A percentile compares a stretch with the other conserved stretches of the same genome.
phyloP scores from a whole-genome alignment of 2,797 vertebrate species.

The Limnodromus scolopaceus region DNA sequence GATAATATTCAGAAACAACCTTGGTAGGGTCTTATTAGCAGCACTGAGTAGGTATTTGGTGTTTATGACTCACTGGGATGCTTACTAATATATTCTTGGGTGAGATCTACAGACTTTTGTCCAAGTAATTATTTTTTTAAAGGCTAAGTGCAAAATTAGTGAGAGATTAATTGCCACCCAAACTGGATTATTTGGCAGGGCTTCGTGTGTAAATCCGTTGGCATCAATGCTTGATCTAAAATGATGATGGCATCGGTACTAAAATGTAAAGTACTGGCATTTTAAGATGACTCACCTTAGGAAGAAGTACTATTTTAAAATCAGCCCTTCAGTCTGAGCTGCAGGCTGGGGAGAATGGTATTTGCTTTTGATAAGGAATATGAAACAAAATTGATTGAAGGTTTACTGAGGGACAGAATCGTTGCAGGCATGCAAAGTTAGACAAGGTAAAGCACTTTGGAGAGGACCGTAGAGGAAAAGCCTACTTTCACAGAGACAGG shows the following conservation, averaged over 20 bases:
- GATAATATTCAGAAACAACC: background rate
- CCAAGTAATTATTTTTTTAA: background rate
- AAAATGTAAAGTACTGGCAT: background rate
- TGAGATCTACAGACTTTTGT: background rate
- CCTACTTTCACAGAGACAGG: background rate
- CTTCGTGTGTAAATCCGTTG: background rate
- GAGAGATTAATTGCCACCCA: background rate
- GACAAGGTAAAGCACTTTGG: background rate
- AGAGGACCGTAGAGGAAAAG: background rate
- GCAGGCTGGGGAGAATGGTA: background rate
- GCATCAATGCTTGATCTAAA: background rate
- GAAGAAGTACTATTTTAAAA: slow-evolving; percentile 8
- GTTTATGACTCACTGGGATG: background rate
- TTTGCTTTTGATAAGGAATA: slow-evolving; percentile 13
- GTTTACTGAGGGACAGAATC: background rate
- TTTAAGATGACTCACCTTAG: slow-evolving; percentile 36
- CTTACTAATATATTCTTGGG: background rate
- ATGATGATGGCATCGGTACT: background rate
- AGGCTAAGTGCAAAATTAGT: background rate
- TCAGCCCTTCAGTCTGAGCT: background rate
- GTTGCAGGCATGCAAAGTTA: background rate
- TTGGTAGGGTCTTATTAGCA: background rate
- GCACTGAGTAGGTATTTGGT: background rate
- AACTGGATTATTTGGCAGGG: background rate
- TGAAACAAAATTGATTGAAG: background rate